Evolutionary conservation across 2,113 vertebrate species (phyloP), one percentile per base, ranked within the genome.

Genomic region (Sinocyclocheilus rhinocerous): DNA sequence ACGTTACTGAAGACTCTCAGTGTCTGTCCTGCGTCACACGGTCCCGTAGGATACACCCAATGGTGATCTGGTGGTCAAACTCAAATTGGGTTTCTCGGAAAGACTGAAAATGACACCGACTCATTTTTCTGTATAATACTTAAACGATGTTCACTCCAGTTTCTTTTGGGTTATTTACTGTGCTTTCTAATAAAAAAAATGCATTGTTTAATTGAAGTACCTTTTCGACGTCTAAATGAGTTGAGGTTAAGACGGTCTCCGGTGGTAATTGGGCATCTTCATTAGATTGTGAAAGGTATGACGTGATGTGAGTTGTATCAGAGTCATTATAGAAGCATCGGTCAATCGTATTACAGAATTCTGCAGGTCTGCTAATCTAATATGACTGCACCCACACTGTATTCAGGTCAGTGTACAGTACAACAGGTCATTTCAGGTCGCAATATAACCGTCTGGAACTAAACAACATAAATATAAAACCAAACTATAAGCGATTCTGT

Each of bases 21-120:
- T 90, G 89, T 76, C 76, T 85, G 52, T 89, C 91, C 94, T 94
- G 96, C 96, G 96, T 96, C 96, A 97, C 92, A 81, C 75, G 89
- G 87, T 95, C 95, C 94, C 95, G 89, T 87, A 91, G 94, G 91
- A 91, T 88, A 81, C 90, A 90, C 78, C 88, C 78, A 81, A 84
- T 90, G 91, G 90, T 89, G 89, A 52, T 85, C 78, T 88, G 84
- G 69, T 76, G 50, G 65, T 55, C 29, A 39, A 81, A 59, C n/a
- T 67, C 24, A 76, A 86, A 89, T 85, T 72, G 16, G 16, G 77
- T 90, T 89, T 86, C 69, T 22, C 24, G 65, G 59, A 59, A 63
- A n/a, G 26, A 82, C 20, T n/a, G 7, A 61, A 61, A 61, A 61
- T 69, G 50, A 18, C n/a, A 63, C 65, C 86, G 86, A 90, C 63